Evolutionary conservation across 2,888 invertebrate species (phyloP).

Genomic region (Gnatocerus cornutus): DNA sequence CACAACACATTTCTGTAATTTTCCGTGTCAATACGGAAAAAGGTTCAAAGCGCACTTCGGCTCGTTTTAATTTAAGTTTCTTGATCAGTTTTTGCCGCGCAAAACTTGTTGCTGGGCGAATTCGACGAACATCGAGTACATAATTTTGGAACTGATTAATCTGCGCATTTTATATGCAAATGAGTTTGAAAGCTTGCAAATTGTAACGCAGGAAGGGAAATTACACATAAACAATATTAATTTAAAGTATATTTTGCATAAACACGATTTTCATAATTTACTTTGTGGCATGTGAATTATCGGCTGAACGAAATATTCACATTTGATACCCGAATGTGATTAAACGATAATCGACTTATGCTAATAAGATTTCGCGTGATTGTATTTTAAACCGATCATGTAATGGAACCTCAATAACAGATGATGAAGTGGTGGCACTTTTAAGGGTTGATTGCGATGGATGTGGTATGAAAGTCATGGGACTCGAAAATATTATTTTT

Average conservation of each 20-base stretch:
- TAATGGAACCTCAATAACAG: no score
- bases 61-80: neutral
- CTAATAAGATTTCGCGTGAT: no score
- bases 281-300: constrained; percentile 23
- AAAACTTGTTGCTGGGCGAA: no score
- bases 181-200: constrained; percentile 37
- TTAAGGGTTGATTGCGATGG: no score
- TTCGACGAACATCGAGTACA: constrained; percentile 7
- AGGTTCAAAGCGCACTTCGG: neutral
- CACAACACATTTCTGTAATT: constrained; percentile 26
- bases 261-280: constrained; percentile 23
- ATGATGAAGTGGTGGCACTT: no score
- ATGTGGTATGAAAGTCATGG: no score
- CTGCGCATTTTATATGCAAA: constrained; percentile 38
- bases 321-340: no score
- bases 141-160: constrained; percentile 22
- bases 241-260: constrained; percentile 40
- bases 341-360: no score
- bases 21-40: constrained; percentile 3
- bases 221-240: constrained; percentile 44
- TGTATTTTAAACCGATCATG: no score
- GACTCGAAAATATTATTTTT: no score
- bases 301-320: constrained; percentile 4
- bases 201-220: constrained; percentile 36
- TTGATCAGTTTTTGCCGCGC: no score